Base-by-base conservation (phyloP, 2,797 vertebrate species). In the Aphelocoma californica region DNA sequence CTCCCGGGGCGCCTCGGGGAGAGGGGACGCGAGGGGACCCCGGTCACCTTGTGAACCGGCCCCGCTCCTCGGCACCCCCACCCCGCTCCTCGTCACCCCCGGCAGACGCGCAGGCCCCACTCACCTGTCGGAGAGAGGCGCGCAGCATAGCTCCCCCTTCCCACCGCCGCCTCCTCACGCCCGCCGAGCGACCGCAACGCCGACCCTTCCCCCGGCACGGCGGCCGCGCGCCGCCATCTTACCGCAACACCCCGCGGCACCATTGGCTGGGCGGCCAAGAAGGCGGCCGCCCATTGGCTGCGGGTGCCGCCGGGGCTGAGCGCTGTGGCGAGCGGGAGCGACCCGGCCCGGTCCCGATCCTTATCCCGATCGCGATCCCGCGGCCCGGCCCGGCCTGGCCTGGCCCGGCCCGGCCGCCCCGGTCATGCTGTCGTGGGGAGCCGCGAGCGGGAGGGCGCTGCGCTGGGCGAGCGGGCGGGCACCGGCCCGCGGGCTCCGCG, bases 101-200 rank as follows among this genome's bases (percentile, higher is more conserved):
- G 4, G 73, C 10, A 34, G 26, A 32, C 7, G 18, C 21, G 19
- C 50, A 8, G 9, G 15, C 23, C 2, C 26, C 28, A 6, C 98
- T 98, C 88, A 99, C 99, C 98, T 99, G 98, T 58, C 95, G 97
- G 58, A 99, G 97, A 12, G 98, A 98, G 53, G 97, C 81, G 9
- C 98, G 96, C 81, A 99, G 96, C 99, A 99, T 99, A 7, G 9
- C 92, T 28, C 34, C 38, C 28, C 6, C 34, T 19, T 15, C 8
- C 29, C n/a, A 3, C 18, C 14, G 1, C 26, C 26, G 1, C 51
- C 14, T 4, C n/a, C 51, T 47, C 81, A 69, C 36, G 2, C 20
- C n/a, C 18, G 14, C 18, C 14, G 2, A 6, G 0, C 21, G 0
- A 2, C 29, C 24, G 1, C 19, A 0, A 1, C 29, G 20, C 2